Conservation (phyloP, 92 coral and sea anemone species). For the Parazoanthus atlanticus region DNA sequence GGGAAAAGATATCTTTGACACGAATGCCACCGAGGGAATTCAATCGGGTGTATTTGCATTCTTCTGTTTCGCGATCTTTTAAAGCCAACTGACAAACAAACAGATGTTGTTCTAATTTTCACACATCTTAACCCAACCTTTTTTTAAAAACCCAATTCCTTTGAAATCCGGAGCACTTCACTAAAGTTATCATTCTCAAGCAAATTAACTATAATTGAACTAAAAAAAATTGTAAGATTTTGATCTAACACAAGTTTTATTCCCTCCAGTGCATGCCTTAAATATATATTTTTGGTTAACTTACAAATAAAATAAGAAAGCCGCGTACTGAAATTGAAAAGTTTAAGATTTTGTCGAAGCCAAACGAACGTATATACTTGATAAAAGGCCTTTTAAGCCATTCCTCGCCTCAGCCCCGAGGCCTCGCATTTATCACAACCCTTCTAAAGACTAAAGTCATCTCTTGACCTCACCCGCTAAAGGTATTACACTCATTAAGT, state of each 20-base stretch:
- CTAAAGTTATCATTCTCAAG: neutral
- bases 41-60: neutral
- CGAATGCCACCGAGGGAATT: neutral
- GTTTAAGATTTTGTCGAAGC: neutral
- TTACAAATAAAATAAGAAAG: neutral
- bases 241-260: neutral
- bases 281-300: neutral
- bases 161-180: neutral
- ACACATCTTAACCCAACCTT: neutral
- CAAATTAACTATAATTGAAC: neutral
- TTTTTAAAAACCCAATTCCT: neutral
- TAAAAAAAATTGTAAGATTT: no score
- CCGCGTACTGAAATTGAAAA: no score
- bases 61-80: neutral
- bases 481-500: neutral
- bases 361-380: neutral
- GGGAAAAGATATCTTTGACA: neutral
- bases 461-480: slow-evolving; percentile 8
- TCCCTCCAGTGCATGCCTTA: neutral
- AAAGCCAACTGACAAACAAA: neutral
- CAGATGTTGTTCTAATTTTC: slow-evolving; percentile 1
- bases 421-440: neutral
- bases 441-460: neutral
- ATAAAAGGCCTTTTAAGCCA: neutral
- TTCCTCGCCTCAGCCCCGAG: neutral